phyloP scores from a whole-genome alignment of 2,797 vertebrate species.

The Cryptoprocta ferox region DNA sequence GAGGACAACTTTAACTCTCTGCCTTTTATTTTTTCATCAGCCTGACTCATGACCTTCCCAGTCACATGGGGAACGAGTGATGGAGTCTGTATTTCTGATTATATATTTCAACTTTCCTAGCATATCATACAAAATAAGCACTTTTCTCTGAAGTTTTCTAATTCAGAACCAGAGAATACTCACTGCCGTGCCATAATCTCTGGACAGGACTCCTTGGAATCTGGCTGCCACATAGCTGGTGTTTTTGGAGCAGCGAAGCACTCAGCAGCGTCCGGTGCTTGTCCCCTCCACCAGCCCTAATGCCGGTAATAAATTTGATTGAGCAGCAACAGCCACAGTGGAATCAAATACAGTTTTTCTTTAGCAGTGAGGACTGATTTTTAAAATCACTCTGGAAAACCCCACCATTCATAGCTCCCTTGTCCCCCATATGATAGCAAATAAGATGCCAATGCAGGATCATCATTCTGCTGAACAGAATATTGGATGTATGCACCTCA shows the following conservation, averaged over 20 bases:
- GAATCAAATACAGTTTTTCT: constrained; percentile 51
- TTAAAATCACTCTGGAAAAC: constrained; percentile 47
- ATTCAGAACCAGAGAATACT: constrained; percentile 11
- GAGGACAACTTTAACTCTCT: constrained; percentile 40
- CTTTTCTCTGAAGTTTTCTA: constrained; percentile 60
- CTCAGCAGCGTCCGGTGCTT: neutral
- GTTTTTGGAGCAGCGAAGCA: neutral
- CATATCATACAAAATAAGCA: constrained; percentile 52
- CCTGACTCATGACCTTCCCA: constrained; percentile 50
- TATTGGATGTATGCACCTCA: neutral
- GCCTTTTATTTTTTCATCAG: neutral
- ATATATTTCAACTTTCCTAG: constrained; percentile 61
- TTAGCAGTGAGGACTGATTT: constrained; percentile 30
- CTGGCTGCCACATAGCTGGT: neutral
- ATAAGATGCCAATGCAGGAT: constrained; percentile 6
- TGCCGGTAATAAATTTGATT: neutral
- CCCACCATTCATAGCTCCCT: neutral
- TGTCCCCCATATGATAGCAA: neutral
- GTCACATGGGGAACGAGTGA: neutral
- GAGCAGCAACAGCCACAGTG: neutral
- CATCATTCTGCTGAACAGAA: neutral
- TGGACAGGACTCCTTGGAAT: neutral
- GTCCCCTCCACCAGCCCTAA: neutral
- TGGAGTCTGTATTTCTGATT: constrained; percentile 58
- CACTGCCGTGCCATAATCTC: neutral